A percentile compares a stretch with the other conserved stretches of the same genome.
These are phyloP conservation scores for Leptoclinus maculatus DNA, from an alignment of 2,797 vertebrate genomes.

Conservation along the genomic window DNA sequence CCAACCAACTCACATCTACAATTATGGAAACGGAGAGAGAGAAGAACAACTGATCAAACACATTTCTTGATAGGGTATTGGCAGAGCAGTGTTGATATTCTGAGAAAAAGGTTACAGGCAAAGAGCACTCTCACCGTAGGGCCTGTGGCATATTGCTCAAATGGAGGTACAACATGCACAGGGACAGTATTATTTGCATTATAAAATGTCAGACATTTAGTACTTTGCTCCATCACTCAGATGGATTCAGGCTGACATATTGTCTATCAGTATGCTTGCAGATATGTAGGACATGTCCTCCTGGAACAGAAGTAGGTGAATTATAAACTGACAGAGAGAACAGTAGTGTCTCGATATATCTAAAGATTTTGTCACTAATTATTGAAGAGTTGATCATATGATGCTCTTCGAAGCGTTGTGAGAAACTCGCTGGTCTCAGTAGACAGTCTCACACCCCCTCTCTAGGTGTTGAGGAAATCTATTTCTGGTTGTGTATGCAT, in stretches of 20 bases:
- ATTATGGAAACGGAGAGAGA: slow-evolving; percentile 3
- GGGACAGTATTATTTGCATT: slow-evolving; percentile 69
- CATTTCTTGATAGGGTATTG: not conserved
- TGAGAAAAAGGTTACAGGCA: slow-evolving; percentile 67
- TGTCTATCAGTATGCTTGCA: slow-evolving; percentile 41
- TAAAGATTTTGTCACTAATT: slow-evolving; percentile 53
- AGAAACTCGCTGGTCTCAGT: slow-evolving; percentile 53
- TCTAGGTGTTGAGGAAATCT: slow-evolving; percentile 52
- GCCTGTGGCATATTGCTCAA: slow-evolving; percentile 60
- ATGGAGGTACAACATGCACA: slow-evolving; percentile 56
- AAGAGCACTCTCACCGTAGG: slow-evolving; percentile 48
- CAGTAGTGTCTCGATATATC: slow-evolving; percentile 17
- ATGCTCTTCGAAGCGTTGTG: slow-evolving; percentile 39
- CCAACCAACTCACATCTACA: not conserved
- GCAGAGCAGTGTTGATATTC: slow-evolving; percentile 39
- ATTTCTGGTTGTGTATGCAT: slow-evolving; percentile 54
- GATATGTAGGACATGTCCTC: slow-evolving; percentile 30
- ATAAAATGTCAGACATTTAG: slow-evolving; percentile 76
- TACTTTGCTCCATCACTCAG: slow-evolving; percentile 52
- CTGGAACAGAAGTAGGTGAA: slow-evolving; percentile 33
- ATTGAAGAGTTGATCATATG: slow-evolving; percentile 52
- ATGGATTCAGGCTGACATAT: slow-evolving; percentile 50
- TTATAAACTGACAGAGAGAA: slow-evolving; percentile 18
- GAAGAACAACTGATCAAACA: slow-evolving; percentile 18
- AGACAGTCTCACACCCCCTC: slow-evolving; percentile 58